Conservation (phyloP, 2,888 invertebrate genomes). For the Ptilodon capucinus region DNA sequence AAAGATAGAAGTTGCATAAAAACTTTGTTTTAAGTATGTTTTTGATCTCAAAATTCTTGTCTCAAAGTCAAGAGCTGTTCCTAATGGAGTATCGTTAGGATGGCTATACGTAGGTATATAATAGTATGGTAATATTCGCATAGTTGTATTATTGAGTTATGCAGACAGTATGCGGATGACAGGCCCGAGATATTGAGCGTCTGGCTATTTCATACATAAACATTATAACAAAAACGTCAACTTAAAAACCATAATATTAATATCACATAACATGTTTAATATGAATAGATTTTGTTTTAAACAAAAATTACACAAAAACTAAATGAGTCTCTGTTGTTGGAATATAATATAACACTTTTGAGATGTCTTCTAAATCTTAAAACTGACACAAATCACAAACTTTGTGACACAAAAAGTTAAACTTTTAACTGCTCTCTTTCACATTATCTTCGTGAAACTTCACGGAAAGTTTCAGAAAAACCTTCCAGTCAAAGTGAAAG, state of each 20-base stretch:
- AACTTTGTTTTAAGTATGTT: too few species aligned
- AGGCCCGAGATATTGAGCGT: constrained; percentile 49
- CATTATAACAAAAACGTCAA: not conserved
- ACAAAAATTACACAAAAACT: too few species aligned
- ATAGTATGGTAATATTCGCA: constrained; percentile 50
- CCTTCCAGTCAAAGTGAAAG: constrained; percentile 35
- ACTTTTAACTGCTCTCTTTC: constrained; percentile 2
- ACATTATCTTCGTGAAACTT: constrained; percentile 21
- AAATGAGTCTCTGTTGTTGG: too few species aligned
- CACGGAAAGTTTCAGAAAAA: constrained; percentile 14
- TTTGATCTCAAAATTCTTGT: constrained; percentile 28
- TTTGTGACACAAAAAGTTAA: not conserved
- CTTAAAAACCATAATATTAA: not conserved
- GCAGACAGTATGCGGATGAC: constrained; percentile 57
- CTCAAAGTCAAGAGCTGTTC: not conserved
- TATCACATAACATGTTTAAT: too few species aligned
- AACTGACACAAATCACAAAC: not conserved
- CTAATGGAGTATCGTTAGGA: constrained; percentile 36
- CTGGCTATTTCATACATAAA: constrained; percentile 46
- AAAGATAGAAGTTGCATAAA: too few species aligned
- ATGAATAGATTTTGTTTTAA: too few species aligned
- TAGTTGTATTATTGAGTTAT: constrained; percentile 78
- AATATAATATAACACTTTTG: too few species aligned
- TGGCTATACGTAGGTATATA: constrained; percentile 24
- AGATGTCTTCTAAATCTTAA: too few species aligned